These are phyloP conservation scores for Parasteatoda tepidariorum DNA, from an alignment of 1,140 invertebrate species.

Conservation along the genomic window DNA sequence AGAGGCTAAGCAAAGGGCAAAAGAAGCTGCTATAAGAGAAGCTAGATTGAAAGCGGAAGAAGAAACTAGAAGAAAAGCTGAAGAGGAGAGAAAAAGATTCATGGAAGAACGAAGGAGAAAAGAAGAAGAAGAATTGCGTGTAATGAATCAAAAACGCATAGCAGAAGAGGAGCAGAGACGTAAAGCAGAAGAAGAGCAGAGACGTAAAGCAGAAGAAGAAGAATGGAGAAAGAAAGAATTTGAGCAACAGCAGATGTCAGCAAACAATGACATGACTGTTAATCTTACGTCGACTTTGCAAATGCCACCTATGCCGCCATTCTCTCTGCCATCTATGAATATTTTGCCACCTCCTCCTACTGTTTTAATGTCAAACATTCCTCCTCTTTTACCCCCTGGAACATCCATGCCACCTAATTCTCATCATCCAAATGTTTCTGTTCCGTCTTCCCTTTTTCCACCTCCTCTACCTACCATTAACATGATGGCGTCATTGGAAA, in stretches of 20 bases:
- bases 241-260: neutral
- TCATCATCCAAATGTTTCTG: neutral
- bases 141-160: slow-evolving; percentile 17
- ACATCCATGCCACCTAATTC: neutral
- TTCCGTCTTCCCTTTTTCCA: neutral
- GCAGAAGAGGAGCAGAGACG: slow-evolving; percentile 34
- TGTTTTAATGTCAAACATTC: slow-evolving; percentile 7
- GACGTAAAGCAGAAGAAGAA: slow-evolving; percentile 11
- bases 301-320: neutral
- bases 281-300: neutral
- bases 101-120: slow-evolving; percentile 26
- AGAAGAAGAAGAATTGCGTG: slow-evolving; percentile 45
- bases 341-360: slow-evolving; percentile 25
- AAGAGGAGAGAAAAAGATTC: slow-evolving; percentile 3
- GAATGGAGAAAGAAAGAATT: neutral
- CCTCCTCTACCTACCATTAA: neutral
- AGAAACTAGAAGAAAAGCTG: neutral
- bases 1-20: neutral
- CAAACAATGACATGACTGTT: neutral
- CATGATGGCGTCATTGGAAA: neutral
- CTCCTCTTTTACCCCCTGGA: neutral
- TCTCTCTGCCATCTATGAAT: slow-evolving; percentile 11
- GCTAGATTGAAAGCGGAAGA: neutral
- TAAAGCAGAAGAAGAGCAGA: slow-evolving; percentile 17
- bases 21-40: slow-evolving; percentile 64